Evolutionary conservation across 2,113 vertebrate genomes (phyloP), one percentile per base, ranked within the genome.

Genomic region (Myiopsitta monachus): DNA sequence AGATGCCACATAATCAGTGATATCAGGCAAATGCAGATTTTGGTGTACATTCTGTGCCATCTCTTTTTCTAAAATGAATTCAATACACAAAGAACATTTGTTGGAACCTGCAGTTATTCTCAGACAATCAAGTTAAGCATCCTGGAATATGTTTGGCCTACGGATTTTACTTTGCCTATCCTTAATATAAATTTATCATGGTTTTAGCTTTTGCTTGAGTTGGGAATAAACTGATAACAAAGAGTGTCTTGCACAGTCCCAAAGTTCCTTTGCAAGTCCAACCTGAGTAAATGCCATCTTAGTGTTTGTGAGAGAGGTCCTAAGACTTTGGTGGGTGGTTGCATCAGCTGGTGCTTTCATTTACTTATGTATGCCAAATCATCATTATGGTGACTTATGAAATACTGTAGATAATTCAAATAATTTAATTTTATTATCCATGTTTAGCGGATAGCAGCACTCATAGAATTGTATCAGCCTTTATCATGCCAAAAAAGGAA

Each of bases 21-120:
- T 92, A 93, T 83, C 84, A 94, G 54, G 30, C 68, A 96, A 90
- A 81, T 87, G 47, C 73, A 96, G 85, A 59, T 92, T 92, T 86
- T 67, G 24, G 8, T 83, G 55, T 43, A 81, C 27, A 55, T 38
- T 93, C 30, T 84, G 51, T 88, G 30, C 39, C 19, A 31, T 75
- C 6, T 88, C 30, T 77, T 77, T 72, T 93, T 55, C 69, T 78
- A 41, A 83, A 90, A 67, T n/a, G 28, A 62, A 66, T 67, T 36
- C 18, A 70, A 2, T 78, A 23, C 46, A 44, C 14, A 64, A 74
- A 74, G 33, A 70, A 18, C 16, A 9, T 16, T 9, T 30, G 19
- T 68, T 90, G 73, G 51, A 90, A 84, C 31, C 23, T 55, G 23
- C 13, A 52, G 26, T 81, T 76, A 14, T 54, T 87, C 55, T 83